These are phyloP conservation scores for Pristionchus mayeri DNA, from an alignment of 2,888 invertebrate species.

Conservation along the genomic window DNA sequence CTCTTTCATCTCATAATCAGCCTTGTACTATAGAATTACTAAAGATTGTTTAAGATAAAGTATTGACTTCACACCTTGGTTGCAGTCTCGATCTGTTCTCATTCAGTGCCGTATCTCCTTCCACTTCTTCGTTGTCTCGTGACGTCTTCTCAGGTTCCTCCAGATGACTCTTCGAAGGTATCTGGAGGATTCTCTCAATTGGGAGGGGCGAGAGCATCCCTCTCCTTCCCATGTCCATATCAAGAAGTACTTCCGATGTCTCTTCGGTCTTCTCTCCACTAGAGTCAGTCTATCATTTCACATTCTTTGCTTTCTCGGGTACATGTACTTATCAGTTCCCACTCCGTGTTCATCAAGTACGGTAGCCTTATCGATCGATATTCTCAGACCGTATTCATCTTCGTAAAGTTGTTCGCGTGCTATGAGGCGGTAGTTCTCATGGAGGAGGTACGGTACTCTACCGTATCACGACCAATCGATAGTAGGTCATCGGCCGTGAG, in stretches of 20 bases:
- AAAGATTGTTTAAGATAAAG: conserved; percentile 29
- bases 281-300: conserved; percentile 39
- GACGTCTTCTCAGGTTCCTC: background rate
- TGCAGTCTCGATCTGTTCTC: background rate
- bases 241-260: conserved; percentile 37
- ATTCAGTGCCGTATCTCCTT: conserved; percentile 13
- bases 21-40: conserved; percentile 25
- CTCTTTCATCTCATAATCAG: background rate
- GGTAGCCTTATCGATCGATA: background rate
- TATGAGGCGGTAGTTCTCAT: background rate
- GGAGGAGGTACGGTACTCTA: conserved; percentile 10
- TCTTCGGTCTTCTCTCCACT: conserved; percentile 33
- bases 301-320: too few relatives aligned
- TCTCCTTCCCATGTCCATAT: background rate
- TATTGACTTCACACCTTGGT: background rate
- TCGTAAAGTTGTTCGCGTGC: conserved; percentile 1
- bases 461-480: background rate
- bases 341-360: too few relatives aligned
- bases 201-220: background rate
- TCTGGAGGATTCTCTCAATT: conserved; percentile 44
- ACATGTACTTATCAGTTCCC: too few relatives aligned
- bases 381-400: background rate
- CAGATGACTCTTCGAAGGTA: conserved; percentile 20
- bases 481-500: conserved; percentile 4
- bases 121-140: too few relatives aligned